phyloP scores from a whole-genome alignment of 1,140 invertebrate genomes.

The Bombus sibiricus region DNA sequence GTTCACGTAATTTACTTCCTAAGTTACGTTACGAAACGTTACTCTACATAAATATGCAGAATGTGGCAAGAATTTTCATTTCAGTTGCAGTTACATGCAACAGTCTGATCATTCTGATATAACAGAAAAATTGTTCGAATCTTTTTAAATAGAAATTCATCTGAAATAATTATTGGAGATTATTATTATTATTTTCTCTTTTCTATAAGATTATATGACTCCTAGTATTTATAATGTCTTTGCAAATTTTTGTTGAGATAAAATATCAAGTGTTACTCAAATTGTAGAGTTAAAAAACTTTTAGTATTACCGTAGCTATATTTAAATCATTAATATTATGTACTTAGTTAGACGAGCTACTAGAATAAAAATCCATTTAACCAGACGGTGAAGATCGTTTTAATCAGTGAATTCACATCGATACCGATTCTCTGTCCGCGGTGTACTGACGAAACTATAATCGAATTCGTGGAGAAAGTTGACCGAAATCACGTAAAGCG shows the following conservation, averaged over 20 bases:
- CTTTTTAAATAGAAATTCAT: too few relatives aligned
- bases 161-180: too few relatives aligned
- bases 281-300: too few relatives aligned
- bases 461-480: slow-evolving; percentile 38
- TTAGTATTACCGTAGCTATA: not conserved
- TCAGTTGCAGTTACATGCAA: not conserved
- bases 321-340: not conserved
- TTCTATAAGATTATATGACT: too few relatives aligned
- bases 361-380: not conserved
- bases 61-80: not conserved
- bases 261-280: too few relatives aligned
- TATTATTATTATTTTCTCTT: too few relatives aligned
- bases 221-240: too few relatives aligned
- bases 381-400: too few relatives aligned
- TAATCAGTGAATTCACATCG: not conserved
- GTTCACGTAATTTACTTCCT: not conserved
- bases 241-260: too few relatives aligned
- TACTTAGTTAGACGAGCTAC: not conserved
- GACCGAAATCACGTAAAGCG: slow-evolving; percentile 30
- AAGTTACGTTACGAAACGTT: not conserved
- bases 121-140: too few relatives aligned
- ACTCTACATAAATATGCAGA: not conserved
- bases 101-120: too few relatives aligned
- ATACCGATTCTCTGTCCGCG: not conserved
- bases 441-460: not conserved